phyloP scores from a whole-genome alignment of 2,113 vertebrate genomes.

The Pelmatolapia mariae region DNA sequence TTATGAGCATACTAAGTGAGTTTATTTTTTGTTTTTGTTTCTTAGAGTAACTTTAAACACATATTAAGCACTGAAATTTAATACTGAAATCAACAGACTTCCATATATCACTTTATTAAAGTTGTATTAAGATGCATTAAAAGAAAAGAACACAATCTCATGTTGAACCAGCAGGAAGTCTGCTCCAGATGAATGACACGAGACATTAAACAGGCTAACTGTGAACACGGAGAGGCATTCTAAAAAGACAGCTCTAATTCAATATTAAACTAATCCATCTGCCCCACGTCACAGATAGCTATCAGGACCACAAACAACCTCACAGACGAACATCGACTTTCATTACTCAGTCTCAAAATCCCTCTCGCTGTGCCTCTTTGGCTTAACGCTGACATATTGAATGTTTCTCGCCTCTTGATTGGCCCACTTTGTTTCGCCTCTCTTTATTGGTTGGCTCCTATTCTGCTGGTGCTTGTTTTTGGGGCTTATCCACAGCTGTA shows the following conservation, averaged over 20 bases:
- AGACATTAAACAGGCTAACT: slow-evolving; percentile 31
- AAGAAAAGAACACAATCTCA: neutral
- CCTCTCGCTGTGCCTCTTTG: neutral
- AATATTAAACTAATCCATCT: slow-evolving; percentile 71
- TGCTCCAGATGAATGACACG: slow-evolving; percentile 20
- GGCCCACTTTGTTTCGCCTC: neutral
- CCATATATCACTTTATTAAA: neutral
- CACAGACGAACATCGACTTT: slow-evolving; percentile 35
- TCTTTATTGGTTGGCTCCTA: neutral
- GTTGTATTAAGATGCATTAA: neutral
- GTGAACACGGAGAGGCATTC: slow-evolving; percentile 29
- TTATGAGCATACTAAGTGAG: neutral
- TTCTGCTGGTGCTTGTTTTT: neutral
- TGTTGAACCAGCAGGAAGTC: neutral
- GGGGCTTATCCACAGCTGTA: neutral
- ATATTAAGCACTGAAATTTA: neutral
- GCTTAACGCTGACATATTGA: neutral
- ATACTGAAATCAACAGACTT: neutral
- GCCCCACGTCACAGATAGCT: slow-evolving; percentile 50
- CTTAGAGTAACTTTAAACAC: neutral
- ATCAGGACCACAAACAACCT: slow-evolving; percentile 56
- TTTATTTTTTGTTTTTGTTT: neutral
- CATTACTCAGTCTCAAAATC: slow-evolving; percentile 18
- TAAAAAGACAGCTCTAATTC: slow-evolving; percentile 60
- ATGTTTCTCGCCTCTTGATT: neutral